A percentile compares a stretch with the other conserved stretches of the same genome.
These are phyloP conservation scores for Caenorhabditis afra DNA, from an alignment of 2,888 invertebrate genomes.

Conservation along the genomic window DNA sequence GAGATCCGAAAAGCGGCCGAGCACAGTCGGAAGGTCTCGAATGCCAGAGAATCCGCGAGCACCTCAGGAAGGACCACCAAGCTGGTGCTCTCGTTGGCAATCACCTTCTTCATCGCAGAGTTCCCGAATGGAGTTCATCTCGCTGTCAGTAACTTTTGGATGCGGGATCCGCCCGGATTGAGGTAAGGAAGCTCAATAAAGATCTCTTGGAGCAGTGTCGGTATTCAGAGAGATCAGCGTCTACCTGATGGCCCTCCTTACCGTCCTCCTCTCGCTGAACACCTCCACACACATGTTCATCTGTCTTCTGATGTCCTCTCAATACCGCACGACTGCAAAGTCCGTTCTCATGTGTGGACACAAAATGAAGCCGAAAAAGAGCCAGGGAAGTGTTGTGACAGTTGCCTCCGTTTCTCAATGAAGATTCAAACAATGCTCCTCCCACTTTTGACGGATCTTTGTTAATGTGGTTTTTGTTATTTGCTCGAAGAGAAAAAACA, in stretches of 20 bases:
- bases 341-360: background rate
- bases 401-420: no score
- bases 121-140: background rate
- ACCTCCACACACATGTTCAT: conserved; percentile 10
- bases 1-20: conserved; percentile 11
- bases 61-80: background rate
- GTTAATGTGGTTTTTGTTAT: no score
- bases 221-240: background rate
- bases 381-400: no score
- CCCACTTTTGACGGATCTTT: no score
- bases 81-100: background rate
- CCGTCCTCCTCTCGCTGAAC: background rate
- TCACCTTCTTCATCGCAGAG: conserved; percentile 7
- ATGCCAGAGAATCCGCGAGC: background rate
- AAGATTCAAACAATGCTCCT: no score
- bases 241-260: background rate
- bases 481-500: no score
- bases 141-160: background rate
- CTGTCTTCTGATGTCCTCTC: conserved; percentile 19
- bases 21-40: background rate
- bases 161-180: background rate
- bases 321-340: conserved; percentile 5
- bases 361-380: no score
- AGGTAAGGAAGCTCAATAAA: background rate
- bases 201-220: background rate